Conservation (phyloP, 2,113 vertebrate genomes). For the Sorex fumeus region DNA sequence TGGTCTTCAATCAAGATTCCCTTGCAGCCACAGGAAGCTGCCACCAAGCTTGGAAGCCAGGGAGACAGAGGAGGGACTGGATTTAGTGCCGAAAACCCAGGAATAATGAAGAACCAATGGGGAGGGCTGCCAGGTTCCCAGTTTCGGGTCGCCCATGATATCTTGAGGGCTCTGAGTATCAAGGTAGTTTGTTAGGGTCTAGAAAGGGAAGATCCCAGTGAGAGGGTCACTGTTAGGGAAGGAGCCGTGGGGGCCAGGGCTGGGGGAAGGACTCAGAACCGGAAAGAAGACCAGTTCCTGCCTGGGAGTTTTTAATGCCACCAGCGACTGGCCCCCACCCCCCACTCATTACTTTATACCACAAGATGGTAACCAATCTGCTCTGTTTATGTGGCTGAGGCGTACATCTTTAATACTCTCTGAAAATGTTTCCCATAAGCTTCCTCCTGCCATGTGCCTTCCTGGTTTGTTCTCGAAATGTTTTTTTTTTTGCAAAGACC, state of each 20-base stretch:
- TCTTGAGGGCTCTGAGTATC: not conserved
- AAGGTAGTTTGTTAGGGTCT: slow-evolving; percentile 7
- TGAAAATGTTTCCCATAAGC: slow-evolving; percentile 43
- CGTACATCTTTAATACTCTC: slow-evolving; percentile 50
- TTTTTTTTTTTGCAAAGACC: slow-evolving; percentile 50
- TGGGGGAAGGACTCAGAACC: slow-evolving; percentile 69
- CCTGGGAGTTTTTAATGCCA: slow-evolving; percentile 37
- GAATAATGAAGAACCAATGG: not conserved
- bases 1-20: not conserved
- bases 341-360: slow-evolving; percentile 70
- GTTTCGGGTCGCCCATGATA: not conserved
- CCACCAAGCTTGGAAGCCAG: not conserved
- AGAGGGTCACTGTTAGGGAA: not conserved
- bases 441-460: slow-evolving; percentile 34
- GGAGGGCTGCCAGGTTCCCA: not conserved
- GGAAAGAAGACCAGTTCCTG: slow-evolving; percentile 43
- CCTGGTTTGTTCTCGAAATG: slow-evolving; percentile 50
- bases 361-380: slow-evolving; percentile 63
- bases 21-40: not conserved
- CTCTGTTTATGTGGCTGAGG: slow-evolving; percentile 59
- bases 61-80: not conserved
- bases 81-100: not conserved
- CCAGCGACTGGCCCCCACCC: not conserved
- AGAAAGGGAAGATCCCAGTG: slow-evolving; percentile 51
- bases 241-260: slow-evolving; percentile 49